phyloP scores from a whole-genome alignment of 1,140 invertebrate genomes.

The Drosophila punjabiensis region DNA sequence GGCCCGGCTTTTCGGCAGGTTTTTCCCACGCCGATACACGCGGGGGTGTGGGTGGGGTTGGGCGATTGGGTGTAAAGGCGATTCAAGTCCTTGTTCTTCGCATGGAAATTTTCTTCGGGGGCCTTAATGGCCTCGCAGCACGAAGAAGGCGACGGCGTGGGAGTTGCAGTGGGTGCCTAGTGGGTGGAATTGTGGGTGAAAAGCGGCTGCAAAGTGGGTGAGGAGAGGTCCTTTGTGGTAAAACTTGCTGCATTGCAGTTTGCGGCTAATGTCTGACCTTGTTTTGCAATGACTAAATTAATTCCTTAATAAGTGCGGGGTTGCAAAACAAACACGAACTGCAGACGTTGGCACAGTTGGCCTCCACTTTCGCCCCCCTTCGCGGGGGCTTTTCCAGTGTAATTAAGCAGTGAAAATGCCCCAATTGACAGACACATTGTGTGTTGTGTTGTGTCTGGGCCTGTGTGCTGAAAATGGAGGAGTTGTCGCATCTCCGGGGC shows the following conservation, averaged over 20 bases:
- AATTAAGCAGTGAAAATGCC: slow-evolving; percentile 76
- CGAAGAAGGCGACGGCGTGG: slow-evolving; percentile 61
- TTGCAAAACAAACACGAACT: slow-evolving; percentile 70
- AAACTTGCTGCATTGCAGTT: slow-evolving; percentile 82
- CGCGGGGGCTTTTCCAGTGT: slow-evolving; percentile 18
- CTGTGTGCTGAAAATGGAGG: slow-evolving; percentile 38
- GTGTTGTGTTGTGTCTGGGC: slow-evolving; percentile 31
- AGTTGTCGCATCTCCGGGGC: slow-evolving; percentile 60
- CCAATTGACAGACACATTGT: slow-evolving; percentile 80
- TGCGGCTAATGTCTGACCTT: slow-evolving; percentile 84
- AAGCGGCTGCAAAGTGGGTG: neutral
- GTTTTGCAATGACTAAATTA: slow-evolving; percentile 83
- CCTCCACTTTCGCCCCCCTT: neutral
- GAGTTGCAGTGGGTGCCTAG: slow-evolving; percentile 33
- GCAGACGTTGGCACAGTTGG: slow-evolving; percentile 52
- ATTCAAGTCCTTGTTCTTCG: slow-evolving; percentile 35
- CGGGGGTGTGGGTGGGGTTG: neutral
- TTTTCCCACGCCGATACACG: slow-evolving; percentile 69
- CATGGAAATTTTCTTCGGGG: slow-evolving; percentile 72
- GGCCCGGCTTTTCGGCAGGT: slow-evolving; percentile 59
- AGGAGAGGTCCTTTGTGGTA: neutral
- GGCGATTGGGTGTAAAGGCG: slow-evolving; percentile 42
- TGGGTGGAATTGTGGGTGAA: slow-evolving; percentile 5
- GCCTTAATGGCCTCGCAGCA: slow-evolving; percentile 71
- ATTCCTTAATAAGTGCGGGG: slow-evolving; percentile 79